Conservation (phyloP, 2,888 invertebrate species). For the Germaria angustata region DNA sequence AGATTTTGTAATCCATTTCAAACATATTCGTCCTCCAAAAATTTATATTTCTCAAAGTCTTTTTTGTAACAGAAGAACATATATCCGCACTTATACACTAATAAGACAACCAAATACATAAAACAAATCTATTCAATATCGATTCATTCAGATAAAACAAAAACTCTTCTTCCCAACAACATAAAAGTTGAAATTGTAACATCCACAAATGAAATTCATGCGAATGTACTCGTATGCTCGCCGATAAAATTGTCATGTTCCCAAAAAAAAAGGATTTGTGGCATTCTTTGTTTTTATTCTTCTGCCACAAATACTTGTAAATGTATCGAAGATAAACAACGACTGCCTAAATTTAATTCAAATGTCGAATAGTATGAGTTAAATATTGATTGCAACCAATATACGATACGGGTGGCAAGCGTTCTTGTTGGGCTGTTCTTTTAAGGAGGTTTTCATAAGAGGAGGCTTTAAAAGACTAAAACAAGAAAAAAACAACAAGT, state of each 20-base stretch:
- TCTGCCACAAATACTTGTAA: slow-evolving; percentile 14
- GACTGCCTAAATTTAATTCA: slow-evolving; percentile 22
- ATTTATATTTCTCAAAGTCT: too few relatives aligned
- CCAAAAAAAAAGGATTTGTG: slow-evolving; percentile 2
- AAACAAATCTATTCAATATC: slow-evolving; percentile 4
- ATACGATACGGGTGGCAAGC: slow-evolving; percentile 41
- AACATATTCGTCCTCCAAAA: too few relatives aligned
- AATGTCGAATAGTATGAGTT: background rate
- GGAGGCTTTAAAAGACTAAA: background rate
- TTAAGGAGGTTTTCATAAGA: slow-evolving; percentile 2
- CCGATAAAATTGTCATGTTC: background rate
- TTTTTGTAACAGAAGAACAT: too few relatives aligned
- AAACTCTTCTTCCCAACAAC: background rate
- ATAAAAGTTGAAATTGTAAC: slow-evolving; percentile 18
- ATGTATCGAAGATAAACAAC: background rate
- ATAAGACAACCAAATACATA: background rate
- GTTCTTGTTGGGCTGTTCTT: background rate
- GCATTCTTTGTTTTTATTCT: background rate
- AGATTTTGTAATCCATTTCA: too few relatives aligned
- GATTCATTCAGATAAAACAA: background rate
- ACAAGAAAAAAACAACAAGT: background rate
- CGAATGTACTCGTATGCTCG: background rate
- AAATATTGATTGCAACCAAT: slow-evolving; percentile 39
- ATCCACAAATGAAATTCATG: slow-evolving; percentile 2
- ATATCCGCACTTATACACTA: too few relatives aligned